phyloP scores from a whole-genome alignment of 30 jellyfish, hydroid and myxozoan species.

The Cassiopea xamachana region DNA sequence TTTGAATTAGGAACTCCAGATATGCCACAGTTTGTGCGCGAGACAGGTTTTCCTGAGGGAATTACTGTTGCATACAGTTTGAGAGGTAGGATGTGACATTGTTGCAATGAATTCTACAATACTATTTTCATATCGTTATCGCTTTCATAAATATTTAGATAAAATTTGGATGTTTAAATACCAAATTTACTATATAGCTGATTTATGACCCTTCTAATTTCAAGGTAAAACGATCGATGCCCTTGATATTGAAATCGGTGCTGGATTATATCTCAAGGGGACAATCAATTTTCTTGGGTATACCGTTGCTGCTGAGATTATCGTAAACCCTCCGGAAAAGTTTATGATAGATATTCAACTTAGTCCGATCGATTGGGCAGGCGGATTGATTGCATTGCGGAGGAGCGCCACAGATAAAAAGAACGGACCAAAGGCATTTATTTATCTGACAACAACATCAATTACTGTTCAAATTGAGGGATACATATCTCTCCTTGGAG shows the following conservation, averaged over 20 bases:
- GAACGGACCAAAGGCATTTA: conserved; percentile 70
- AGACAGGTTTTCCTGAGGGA: conserved; percentile 66
- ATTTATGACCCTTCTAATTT: neutral
- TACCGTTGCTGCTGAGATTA: conserved; percentile 51
- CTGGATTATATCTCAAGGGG: conserved; percentile 80
- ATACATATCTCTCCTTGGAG: conserved; percentile 64
- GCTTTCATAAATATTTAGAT: no score
- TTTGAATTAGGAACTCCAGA: conserved; percentile 58
- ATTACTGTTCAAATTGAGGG: conserved; percentile 76
- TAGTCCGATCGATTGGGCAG: conserved; percentile 76
- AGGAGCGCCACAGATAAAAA: conserved; percentile 36
- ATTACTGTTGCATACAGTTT: conserved; percentile 47
- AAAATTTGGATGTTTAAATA: no score
- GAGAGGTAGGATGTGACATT: conserved; percentile 25
- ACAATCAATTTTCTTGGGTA: conserved; percentile 68
- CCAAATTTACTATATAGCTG: no score
- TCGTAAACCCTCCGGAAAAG: conserved; percentile 16
- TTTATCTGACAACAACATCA: conserved; percentile 21
- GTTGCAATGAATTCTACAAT: neutral
- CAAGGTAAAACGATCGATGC: conserved; percentile 70
- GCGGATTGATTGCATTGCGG: conserved; percentile 61
- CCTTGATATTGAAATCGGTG: conserved; percentile 45
- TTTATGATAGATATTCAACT: conserved; percentile 64
- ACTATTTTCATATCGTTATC: no score
- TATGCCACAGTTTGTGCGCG: conserved; percentile 41